Base-by-base conservation (phyloP, 2,888 invertebrate genomes). In the Scotopteryx bipunctaria region DNA sequence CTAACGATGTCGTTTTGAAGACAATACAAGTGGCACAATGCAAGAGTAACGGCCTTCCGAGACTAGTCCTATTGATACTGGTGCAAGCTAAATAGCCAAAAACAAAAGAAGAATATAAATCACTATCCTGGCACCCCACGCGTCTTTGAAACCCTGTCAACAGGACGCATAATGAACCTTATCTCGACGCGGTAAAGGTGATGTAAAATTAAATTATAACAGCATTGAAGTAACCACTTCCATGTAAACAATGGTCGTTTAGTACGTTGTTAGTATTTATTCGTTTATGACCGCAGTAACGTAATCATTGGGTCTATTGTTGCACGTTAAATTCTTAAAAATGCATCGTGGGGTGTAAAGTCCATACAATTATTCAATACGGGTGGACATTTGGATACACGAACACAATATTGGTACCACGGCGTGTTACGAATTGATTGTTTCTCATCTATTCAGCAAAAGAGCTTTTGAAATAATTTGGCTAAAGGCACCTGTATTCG, bases 101-200 rank as follows among this genome's bases (percentile, higher is more conserved):
- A 90, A 89, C 89, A 88, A 90, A 86, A 86, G 87, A 83, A 67
- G 78, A 71, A 74, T 81, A 88, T 89, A 90, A 90, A 90, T 90
- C 88, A 89, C 83, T 64, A 74, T 66, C 25, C 37, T 17, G 64
- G 66, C 73, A 75, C 76, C 78, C 76, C 72, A 80, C 77, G 77
- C 76, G 72, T 78, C 71, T 71, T 75, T 73, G 78, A 73, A 67
- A n/a, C n/a, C 38, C 40, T 19, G 3, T 33, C 14, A 16, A 52
- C 41, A 41, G 50, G 51, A 49, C 17, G 44, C 59, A 71, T 47
- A 67, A 57, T 70, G 51, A 47, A 61, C 73, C 63, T 37, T 74
- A 75, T 35, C 2, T 6, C 53, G 4, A 50, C 35, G 51, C 38
- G 56, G 55, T 75, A 76, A 58, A 61, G 67, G 25, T 46, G 31